Base-by-base conservation (phyloP, 1,140 invertebrate genomes). In the Helicoverpa zea region DNA sequence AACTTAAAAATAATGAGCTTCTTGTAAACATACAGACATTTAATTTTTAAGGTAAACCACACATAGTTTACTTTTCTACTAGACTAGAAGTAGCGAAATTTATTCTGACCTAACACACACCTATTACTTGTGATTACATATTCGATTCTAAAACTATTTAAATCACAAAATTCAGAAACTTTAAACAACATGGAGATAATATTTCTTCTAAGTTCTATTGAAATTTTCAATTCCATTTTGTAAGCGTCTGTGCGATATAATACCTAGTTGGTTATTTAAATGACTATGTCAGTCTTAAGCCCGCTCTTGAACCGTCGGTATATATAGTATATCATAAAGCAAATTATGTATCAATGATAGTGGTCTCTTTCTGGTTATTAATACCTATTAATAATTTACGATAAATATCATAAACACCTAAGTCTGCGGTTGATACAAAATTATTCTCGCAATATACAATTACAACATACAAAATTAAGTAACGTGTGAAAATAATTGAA, bases 271-370 rank as follows among this genome's bases (percentile, higher is more conserved):
- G 35, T 35, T 61, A 58, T 18, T 75, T 75, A 61, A 75, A 75
- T 59, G 58, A 75, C 2, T 61, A 75, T 63, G 51, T 75, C 73
- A 75, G 73, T 75, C 73, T 75, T 75, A 74, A 75, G 73, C 73
- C 51, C 58, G 54, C 49, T 43, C 35, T 43, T 43, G 35, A 43
- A 47, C 35, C 23, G 4, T 73, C 18, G 66, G 49, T 70, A 49
- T 35, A 73, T 11, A 54, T 43, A 43, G 9, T 43, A 43, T 61
- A 61, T 61, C 64, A 16, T 18, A 51, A 68, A 68, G 64, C 63
- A 66, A 49, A 49, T 68, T 43, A 43, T 43, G 35, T 35, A 70
- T 30, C 16, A 64, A 64, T 13, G 43, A 47, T 68, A 18, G 16
- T 58, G 16, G 16, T 58, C 16, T 58, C 16, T 18, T 58, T 43